Evolutionary conservation across 1,140 invertebrate genomes (phyloP).

Genomic region (Philotrypesis tridentata): DNA sequence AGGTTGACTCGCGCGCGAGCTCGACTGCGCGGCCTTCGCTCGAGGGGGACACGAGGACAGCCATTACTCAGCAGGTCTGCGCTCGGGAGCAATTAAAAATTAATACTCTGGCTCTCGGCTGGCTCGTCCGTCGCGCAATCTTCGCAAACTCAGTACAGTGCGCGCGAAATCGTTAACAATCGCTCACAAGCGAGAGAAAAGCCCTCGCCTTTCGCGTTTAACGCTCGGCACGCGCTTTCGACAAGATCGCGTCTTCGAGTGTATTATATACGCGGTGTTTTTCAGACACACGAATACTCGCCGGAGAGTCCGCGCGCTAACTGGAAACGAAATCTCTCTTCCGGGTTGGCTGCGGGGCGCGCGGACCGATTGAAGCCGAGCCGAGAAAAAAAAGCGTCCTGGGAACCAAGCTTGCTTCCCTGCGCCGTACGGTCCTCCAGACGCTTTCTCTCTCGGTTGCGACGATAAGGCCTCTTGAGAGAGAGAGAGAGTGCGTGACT

Average conservation of each 20-base stretch:
- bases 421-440: neutral
- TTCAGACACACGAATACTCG: neutral
- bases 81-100: neutral
- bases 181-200: neutral
- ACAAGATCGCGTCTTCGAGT: conserved; percentile 7
- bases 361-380: conserved; percentile 47
- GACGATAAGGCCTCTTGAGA: neutral
- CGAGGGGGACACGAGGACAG: neutral
- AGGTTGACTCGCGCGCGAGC: too few relatives aligned
- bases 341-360: conserved; percentile 55
- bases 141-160: too few relatives aligned
- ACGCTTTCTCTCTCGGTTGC: neutral
- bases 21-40: too few relatives aligned
- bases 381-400: neutral
- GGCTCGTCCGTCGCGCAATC: too few relatives aligned
- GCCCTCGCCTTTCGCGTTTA: neutral
- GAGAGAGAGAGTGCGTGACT: neutral
- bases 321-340: conserved; percentile 57
- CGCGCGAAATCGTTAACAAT: too few relatives aligned
- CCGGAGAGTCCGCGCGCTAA: conserved; percentile 19
- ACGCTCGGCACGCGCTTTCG: neutral
- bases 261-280: neutral
- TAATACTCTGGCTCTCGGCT: neutral
- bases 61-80: conserved; percentile 19
- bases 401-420: conserved; percentile 8